Base-by-base conservation (phyloP, 2,888 invertebrate genomes). In the Xestia xanthographa region DNA sequence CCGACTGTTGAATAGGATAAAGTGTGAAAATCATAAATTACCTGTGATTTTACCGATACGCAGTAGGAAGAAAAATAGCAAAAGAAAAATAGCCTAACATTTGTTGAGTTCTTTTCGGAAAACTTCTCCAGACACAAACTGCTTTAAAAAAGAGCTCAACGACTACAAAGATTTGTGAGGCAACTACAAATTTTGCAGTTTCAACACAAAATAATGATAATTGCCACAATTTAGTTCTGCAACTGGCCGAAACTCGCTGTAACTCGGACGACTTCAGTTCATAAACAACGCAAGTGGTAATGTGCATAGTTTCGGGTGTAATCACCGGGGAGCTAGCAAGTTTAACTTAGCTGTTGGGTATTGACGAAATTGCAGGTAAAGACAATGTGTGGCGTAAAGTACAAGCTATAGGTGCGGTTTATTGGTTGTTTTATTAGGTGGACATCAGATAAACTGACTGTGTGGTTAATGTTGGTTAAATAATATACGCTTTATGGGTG, bases 161-260 rank as follows among this genome's bases (percentile, higher is more conserved):
- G 12, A 56, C 63, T 34, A 14, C 63, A 12, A 65, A 82, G 82
- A 81, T 81, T 77, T 81, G 75, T 77, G 77, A 17, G 41, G 14
- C n/a, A 81, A 48, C 48, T 50, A 66, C 56, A 41, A 63, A 75
- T 75, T n/a, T 34, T 56, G 56, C 48, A 75, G 76, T 34, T 81
- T 41, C 43, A 62, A 74, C 77, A 50, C 75, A 82, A 78, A n/a
- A n/a, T n/a, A n/a, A 77, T 53, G 82, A 63, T 83, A 77, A 83
- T 68, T 78, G 34, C 78, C 68, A 60, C 65, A 66, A 38, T 78
- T 76, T 74, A 77, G 50, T 45, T 80, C 58, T 80, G 58, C 26
- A 34, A 41, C 58, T 58, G 26, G 56, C 34, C n/a, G 62, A 14
- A 65, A 79, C 72, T 77, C 2, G 17, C 50, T 45, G 60, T 29